Evolutionary conservation across 1,140 invertebrate genomes (phyloP).

Genomic region (Rhagoletis zephyria): DNA sequence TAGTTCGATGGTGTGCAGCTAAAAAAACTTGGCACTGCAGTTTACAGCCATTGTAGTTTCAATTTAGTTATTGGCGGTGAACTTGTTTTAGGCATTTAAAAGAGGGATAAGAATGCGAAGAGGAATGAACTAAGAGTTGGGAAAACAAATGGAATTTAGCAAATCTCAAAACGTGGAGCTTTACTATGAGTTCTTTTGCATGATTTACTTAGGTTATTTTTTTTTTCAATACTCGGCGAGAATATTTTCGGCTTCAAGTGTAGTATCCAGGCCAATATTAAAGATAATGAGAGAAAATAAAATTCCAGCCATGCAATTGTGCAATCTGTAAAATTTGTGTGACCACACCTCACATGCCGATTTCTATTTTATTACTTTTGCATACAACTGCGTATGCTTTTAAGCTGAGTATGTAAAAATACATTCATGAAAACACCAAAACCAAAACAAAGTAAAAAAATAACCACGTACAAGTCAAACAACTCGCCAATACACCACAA

Average conservation of each 20-base stretch:
- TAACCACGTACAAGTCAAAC: constrained; percentile 4
- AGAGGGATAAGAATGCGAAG: neutral
- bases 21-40: neutral
- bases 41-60: constrained; percentile 26
- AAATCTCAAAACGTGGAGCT: too few relatives aligned
- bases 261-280: neutral
- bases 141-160: neutral
- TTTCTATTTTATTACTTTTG: constrained; percentile 34
- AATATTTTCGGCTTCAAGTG: neutral
- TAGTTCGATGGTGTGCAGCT: neutral
- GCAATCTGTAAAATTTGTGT: constrained; percentile 7
- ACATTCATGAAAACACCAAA: neutral
- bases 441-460: neutral
- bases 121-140: neutral
- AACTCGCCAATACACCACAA: neutral
- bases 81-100: constrained; percentile 10
- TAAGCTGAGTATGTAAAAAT: neutral
- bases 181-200: neutral
- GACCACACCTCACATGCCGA: neutral
- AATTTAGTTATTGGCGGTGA: neutral
- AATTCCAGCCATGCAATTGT: neutral
- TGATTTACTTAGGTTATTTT: neutral
- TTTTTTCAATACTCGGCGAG: neutral
- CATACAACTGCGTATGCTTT: neutral
- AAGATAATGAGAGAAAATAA: neutral